These are phyloP conservation scores for Acyrthosiphon pisum DNA, from an alignment of 1,140 invertebrate species.

Conservation along the genomic window DNA sequence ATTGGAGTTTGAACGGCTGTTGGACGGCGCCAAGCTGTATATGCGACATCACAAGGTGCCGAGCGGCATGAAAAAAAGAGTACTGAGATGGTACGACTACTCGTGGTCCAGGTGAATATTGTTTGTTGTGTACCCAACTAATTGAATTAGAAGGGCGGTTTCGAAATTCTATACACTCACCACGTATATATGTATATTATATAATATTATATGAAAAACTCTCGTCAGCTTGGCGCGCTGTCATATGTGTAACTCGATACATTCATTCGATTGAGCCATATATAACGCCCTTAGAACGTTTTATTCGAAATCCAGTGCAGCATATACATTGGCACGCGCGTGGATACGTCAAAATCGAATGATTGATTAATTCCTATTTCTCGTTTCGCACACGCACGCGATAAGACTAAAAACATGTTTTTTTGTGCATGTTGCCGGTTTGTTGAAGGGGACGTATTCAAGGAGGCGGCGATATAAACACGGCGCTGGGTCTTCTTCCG, in stretches of 20 bases:
- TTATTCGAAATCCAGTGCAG: not conserved
- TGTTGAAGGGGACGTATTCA: conserved; percentile 85
- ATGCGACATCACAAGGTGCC: conserved; percentile 98
- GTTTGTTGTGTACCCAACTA: conserved; percentile 17
- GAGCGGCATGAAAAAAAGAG: conserved; percentile 89
- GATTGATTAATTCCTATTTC: conserved; percentile 40
- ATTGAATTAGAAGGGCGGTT: conserved; percentile 38
- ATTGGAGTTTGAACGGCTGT: conserved; percentile 90
- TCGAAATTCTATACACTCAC: not conserved
- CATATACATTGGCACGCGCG: not conserved
- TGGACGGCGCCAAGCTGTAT: conserved; percentile 95
- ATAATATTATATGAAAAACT: not conserved
- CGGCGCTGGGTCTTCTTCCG: conserved; percentile 87
- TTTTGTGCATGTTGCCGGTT: conserved; percentile 48
- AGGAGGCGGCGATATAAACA: conserved; percentile 94
- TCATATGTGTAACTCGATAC: conserved; percentile 44
- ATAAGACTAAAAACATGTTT: not conserved
- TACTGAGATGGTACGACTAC: conserved; percentile 96
- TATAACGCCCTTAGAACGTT: not conserved
- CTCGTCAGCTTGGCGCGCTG: not conserved
- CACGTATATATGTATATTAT: not conserved
- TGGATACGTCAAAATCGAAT: conserved; percentile 9
- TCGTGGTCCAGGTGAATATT: conserved; percentile 82
- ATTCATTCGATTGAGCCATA: not conserved
- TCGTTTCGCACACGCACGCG: not conserved